These are phyloP conservation scores for Pseudorhiza aurosa DNA, from an alignment of 30 jellyfish, hydroid and myxozoan species.

Conservation along the genomic window DNA sequence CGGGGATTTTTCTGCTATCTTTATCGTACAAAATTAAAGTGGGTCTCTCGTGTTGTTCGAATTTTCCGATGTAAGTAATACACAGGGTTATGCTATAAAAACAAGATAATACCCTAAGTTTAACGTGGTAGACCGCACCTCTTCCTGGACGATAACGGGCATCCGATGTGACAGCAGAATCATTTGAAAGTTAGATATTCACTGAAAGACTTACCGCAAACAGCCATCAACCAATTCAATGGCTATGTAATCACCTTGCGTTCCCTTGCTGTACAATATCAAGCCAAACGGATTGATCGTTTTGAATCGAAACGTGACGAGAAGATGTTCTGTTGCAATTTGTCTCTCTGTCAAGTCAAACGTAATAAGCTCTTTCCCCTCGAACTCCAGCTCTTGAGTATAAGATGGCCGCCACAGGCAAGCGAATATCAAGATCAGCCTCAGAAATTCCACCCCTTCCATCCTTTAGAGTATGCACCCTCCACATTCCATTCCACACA, in stretches of 20 bases:
- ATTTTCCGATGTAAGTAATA: too few relatives aligned
- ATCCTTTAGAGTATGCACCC: not conserved
- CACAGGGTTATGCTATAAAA: too few relatives aligned
- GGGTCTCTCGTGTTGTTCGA: too few relatives aligned
- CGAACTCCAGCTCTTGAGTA: constrained; percentile 50
- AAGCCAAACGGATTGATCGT: constrained; percentile 91
- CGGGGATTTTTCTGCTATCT: too few relatives aligned
- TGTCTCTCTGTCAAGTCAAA: constrained; percentile 50
- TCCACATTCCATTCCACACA: not conserved
- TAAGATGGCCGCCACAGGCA: not conserved
- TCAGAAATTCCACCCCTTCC: not conserved
- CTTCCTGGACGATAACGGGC: too few relatives aligned
- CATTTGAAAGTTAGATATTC: too few relatives aligned
- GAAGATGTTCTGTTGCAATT: constrained; percentile 52
- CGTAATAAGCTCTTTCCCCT: constrained; percentile 52
- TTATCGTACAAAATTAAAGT: too few relatives aligned
- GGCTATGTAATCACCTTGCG: constrained; percentile 76
- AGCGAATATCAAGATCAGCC: not conserved
- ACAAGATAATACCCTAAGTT: too few relatives aligned
- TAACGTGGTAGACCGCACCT: too few relatives aligned
- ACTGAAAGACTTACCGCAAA: constrained; percentile 62
- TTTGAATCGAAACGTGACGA: constrained; percentile 79
- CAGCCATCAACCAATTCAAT: constrained; percentile 70
- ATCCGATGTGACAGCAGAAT: too few relatives aligned
- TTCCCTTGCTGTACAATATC: constrained; percentile 82